phyloP scores from a whole-genome alignment of 2,113 vertebrate species.

The Bucco capensis region DNA sequence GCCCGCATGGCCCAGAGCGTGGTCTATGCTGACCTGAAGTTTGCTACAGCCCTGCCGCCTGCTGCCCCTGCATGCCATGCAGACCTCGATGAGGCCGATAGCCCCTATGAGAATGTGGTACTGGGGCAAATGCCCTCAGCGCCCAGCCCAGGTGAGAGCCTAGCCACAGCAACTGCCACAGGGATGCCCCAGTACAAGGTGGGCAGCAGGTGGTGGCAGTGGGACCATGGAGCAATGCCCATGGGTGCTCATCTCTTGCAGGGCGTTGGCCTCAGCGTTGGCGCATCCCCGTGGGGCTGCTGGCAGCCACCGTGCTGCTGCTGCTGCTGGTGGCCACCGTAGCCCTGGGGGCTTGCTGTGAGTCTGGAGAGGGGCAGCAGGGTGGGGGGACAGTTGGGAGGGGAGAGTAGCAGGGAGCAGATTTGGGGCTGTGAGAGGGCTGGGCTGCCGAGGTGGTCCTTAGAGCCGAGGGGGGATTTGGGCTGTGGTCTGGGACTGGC shows the following conservation, averaged over 20 bases:
- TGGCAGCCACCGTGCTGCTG: not conserved
- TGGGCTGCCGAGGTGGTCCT: too few relatives aligned
- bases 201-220: too few relatives aligned
- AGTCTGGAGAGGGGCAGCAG: not conserved
- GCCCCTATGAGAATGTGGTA: not conserved
- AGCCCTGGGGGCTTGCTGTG: conserved; percentile 4
- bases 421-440: not conserved
- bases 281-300: not conserved
- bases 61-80: rapidly evolving
- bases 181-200: rapidly evolving
- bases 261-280: not conserved
- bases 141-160: too few relatives aligned
- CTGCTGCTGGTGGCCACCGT: not conserved
- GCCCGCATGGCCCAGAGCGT: too few relatives aligned
- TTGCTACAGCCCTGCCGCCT: too few relatives aligned
- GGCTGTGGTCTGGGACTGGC: rapidly evolving
- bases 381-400: too few relatives aligned
- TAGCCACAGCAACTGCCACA: too few relatives aligned
- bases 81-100: not conserved
- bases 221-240: too few relatives aligned
- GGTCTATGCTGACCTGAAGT: too few relatives aligned
- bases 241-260: not conserved
- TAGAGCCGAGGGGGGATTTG: not conserved
- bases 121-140: not conserved
- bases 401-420: rapidly evolving